A percentile compares a stretch with the other conserved stretches of the same genome.
Evolutionary conservation across 2,797 vertebrate genomes (phyloP).

Genomic region (Phoxinus dragarum): DNA sequence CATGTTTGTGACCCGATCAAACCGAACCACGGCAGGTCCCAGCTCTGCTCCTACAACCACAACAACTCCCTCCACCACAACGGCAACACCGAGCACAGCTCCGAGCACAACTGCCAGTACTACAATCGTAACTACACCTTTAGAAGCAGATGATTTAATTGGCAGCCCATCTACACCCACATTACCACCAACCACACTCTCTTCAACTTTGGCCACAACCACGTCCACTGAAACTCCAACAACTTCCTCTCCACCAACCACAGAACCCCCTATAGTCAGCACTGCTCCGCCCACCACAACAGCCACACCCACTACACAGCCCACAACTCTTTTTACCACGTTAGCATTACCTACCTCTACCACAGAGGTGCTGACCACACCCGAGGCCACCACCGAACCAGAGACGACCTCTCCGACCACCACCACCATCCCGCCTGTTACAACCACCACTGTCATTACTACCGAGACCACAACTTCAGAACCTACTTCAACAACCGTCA

Average conservation of each 20-base stretch:
- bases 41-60: conserved; percentile 43
- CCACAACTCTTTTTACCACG: conserved; percentile 61
- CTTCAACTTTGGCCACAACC: conserved; percentile 53
- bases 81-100: conserved; percentile 45
- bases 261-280: conserved; percentile 42
- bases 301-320: conserved; percentile 51
- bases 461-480: conserved; percentile 30
- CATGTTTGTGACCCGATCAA: conserved; percentile 78
- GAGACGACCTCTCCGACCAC: conserved; percentile 56
- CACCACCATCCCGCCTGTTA: conserved; percentile 50
- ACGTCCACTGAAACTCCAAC: conserved; percentile 54
- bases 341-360: conserved; percentile 51
- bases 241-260: conserved; percentile 59
- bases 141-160: conserved; percentile 13
- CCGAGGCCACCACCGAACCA: conserved; percentile 35
- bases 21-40: conserved; percentile 73
- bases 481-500: conserved; percentile 53
- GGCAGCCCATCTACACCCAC: conserved; percentile 34
- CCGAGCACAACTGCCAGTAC: conserved; percentile 55
- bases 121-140: conserved; percentile 36
- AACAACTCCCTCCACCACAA: conserved; percentile 54
- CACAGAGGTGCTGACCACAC: conserved; percentile 56
- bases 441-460: conserved; percentile 51
- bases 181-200: conserved; percentile 26
- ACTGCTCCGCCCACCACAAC: conserved; percentile 41